Conservation (phyloP, 2,113 vertebrate species). For the Centropristis striata region DNA sequence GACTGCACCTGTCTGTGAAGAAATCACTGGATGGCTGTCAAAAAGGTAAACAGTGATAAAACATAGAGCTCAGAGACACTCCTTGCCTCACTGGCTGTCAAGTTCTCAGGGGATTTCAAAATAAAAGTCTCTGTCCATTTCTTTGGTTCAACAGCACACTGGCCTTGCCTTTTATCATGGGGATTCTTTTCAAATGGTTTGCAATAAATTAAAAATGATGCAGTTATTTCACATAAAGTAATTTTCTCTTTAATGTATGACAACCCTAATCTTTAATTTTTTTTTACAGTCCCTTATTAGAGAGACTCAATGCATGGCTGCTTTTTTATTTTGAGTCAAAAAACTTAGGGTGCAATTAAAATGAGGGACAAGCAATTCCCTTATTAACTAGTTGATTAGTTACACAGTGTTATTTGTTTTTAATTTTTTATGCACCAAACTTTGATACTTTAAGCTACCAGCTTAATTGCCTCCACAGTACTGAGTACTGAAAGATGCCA, state of each 20-base stretch:
- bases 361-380: neutral
- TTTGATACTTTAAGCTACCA: too few species aligned
- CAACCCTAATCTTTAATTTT: too few species aligned
- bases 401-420: too few species aligned
- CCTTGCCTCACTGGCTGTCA: too few species aligned
- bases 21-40: neutral
- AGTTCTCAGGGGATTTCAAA: too few species aligned
- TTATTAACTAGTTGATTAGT: neutral
- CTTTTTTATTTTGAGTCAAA: slow-evolving; percentile 17
- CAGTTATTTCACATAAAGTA: neutral
- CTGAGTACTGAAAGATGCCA: too few species aligned
- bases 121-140: too few species aligned
- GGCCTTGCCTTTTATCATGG: neutral
- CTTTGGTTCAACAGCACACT: too few species aligned
- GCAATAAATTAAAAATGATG: neutral
- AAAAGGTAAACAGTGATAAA: neutral
- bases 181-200: neutral
- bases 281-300: neutral
- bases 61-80: neutral
- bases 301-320: neutral
- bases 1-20: neutral
- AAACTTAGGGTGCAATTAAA: neutral
- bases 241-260: neutral
- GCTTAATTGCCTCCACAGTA: too few species aligned
- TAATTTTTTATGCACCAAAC: too few species aligned